Evolutionary conservation across 2,113 vertebrate genomes (phyloP), one percentile per base, ranked within the genome.

Genomic region (Sceloporus undulatus): DNA sequence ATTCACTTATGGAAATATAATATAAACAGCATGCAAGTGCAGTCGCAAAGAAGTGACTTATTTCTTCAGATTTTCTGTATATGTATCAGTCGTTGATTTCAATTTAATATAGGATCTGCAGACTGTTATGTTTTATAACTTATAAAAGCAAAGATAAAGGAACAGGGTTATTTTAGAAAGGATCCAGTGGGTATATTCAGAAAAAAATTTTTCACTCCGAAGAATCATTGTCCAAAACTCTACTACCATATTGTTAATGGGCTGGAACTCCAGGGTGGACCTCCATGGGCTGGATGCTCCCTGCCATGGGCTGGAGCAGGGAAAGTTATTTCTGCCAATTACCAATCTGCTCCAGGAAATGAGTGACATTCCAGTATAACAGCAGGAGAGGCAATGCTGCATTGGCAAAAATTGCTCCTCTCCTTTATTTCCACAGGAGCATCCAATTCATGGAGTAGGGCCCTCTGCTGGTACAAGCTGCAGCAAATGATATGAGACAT

Each of bases 201-300:
- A 29, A 65, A 29, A n/a, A n/a, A n/a, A n/a, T 27, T 70, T 4
- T 70, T 70, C 21, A 70, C 8, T 68, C 2, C 59, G 13, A 13
- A 62, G 59, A 82, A 95, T 91, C 76, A 88, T 90, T 89, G 94
- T 93, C 91, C 91, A 83, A 91, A 91, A 90, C 89, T 95, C 93
- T 91, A 91, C 92, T 93, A 94, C 91, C 95, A 95, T 95, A 93
- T 94, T 94, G 94, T 89, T 94, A 95, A 93, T 92, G 95, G 48
- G 13, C 16, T 38, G n/a, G 71, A 74, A 16, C n/a, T 18, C 7
- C 71, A 74, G 13, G 16, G n/a, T 14, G n/a, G n/a, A 74, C n/a
- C 6, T 38, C 71, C 34, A 34, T 74, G n/a, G 34, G 34, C n/a
- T 38, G 34, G 14, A 74, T 74, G 27, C 27, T 71, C 48, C 48